Percentiles rank a stretch among this genome's conserved stretches.
These are phyloP conservation scores for Camponotus floridanus DNA, from an alignment of 1,140 invertebrate species.

Conservation along the genomic window DNA sequence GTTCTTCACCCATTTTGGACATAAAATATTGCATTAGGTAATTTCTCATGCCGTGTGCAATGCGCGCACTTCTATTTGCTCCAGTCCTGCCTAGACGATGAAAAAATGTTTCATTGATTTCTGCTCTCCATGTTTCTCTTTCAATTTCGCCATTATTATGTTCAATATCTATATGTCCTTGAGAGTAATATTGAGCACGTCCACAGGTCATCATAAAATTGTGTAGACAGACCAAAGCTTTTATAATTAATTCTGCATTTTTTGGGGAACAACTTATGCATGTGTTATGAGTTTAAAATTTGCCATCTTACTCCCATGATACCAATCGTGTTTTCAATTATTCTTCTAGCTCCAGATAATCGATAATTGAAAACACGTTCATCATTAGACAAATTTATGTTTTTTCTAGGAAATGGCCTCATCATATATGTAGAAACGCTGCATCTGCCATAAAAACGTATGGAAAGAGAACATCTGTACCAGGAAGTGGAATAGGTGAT, in stretches of 20 bases:
- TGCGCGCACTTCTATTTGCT: slow-evolving; percentile 26
- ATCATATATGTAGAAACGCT: slow-evolving; percentile 19
- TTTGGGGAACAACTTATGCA: slow-evolving; percentile 22
- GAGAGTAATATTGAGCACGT: slow-evolving; percentile 12
- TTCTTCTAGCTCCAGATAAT: not conserved
- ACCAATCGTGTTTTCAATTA: slow-evolving; percentile 7
- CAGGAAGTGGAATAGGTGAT: not conserved
- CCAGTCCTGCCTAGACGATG: not conserved
- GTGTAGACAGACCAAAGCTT: not conserved
- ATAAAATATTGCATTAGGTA: slow-evolving; percentile 14
- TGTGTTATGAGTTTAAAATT: not conserved
- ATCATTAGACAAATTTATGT: not conserved
- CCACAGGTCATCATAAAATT: slow-evolving; percentile 23
- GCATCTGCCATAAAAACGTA: slow-evolving; percentile 3
- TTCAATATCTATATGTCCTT: not conserved
- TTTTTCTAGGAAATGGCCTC: slow-evolving; percentile 3
- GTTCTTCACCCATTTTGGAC: not conserved
- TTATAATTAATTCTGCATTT: slow-evolving; percentile 1
- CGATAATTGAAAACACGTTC: slow-evolving; percentile 1
- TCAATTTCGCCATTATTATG: not conserved
- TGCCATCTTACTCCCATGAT: slow-evolving; percentile 5
- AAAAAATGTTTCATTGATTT: not conserved
- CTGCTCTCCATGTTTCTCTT: slow-evolving; percentile 15
- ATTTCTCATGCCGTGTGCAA: slow-evolving; percentile 4
- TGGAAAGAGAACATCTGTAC: not conserved